Base-by-base conservation (phyloP, 1,140 invertebrate species). In the Drosophila nebulosa region DNA sequence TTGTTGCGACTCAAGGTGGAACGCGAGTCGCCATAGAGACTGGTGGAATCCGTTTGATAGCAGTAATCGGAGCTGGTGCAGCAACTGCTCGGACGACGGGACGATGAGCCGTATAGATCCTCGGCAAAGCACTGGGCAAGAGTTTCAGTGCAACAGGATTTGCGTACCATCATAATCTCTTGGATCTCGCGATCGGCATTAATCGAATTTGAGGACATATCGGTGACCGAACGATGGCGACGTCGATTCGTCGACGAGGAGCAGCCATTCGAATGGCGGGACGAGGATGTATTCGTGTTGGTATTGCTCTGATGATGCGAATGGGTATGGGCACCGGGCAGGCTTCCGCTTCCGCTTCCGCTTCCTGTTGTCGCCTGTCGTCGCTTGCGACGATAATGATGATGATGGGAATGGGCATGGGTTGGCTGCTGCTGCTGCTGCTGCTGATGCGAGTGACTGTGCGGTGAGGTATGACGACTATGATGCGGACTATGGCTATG, bases 61-160 rank as follows among this genome's bases (percentile, higher is more conserved):
- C 90, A 91, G 53, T 91, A 91, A 16, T 91, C 90, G 7, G 90
- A 91, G 22, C 89, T 88, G 30, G 90, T 91, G 72, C 90, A 91
- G 27, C 90, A 91, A 14, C 88, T 90, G 46, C 89, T 90, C 9
- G 90, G 90, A 0, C 79, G 68, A 12, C 85, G 52, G 7, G 80
- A 70, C 6, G 86, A 78, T 0, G 90, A 69, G n/a, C 90, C 90
- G 4, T 91, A 90, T 0, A 91, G 61, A 64, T 90, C 89, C 59
- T 91, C 90, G 51, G 84, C 84, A 52, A 90, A 91, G 36, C 81
- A 91, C 52, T 91, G 90, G 2, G 89, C 89, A 2, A 91, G 42
- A n/a, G n/a, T n/a, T 32, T 91, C 84, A 0, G 86, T 86, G 59
- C 89, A 74, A 61, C 79, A 83, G 24, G 68, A 65, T 30, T 86